Base-by-base conservation (phyloP, 2,113 vertebrate species). In the Mirza zaza region DNA sequence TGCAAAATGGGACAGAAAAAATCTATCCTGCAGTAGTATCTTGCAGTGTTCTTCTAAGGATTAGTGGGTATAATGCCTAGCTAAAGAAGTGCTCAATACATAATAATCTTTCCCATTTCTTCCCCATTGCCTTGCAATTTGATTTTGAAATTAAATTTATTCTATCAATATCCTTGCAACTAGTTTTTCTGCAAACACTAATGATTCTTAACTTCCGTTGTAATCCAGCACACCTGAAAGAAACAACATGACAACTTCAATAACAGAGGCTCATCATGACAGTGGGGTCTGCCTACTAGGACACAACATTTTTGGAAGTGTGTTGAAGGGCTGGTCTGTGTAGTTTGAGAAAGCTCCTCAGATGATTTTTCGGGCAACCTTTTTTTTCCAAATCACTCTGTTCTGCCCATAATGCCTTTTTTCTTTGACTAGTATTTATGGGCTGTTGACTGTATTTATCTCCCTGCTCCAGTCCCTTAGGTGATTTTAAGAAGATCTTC, bases 131-230 rank as follows among this genome's bases (percentile, higher is more conserved):
- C 79, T 48, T 71, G 57, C 95, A 57, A 32, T 34, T 12, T 93
- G 34, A 93, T 50, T 73, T 81, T 84, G 61, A 96, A 95, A 85
- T 34, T 50, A 80, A 91, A 82, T 75, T 83, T 50, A 89, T 61
- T 82, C 52, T 23, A 32, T 45, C 21, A 77, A 83, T 80, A 36
- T 23, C 12, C 25, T 36, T 57, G 50, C 9, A 70, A 59, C 48
- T 13, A n/a, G 57, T 25, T 65, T 68, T 63, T 95, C 73, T 79
- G 29, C 32, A 89, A 70, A 90, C 13, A 61, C 8, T 17, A 80
- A 15, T 25, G 27, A 57, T n/a, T 89, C 42, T 45, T 91, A n/a
- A 55, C 15, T 55, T 70, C 45, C 34, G 39, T 32, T 12, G 27
- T 90, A 75, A 75, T 21, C 11, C 17, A n/a, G 68, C n/a, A 55